phyloP scores from a whole-genome alignment of 2,113 vertebrate genomes.

The Platysteira castanea region DNA sequence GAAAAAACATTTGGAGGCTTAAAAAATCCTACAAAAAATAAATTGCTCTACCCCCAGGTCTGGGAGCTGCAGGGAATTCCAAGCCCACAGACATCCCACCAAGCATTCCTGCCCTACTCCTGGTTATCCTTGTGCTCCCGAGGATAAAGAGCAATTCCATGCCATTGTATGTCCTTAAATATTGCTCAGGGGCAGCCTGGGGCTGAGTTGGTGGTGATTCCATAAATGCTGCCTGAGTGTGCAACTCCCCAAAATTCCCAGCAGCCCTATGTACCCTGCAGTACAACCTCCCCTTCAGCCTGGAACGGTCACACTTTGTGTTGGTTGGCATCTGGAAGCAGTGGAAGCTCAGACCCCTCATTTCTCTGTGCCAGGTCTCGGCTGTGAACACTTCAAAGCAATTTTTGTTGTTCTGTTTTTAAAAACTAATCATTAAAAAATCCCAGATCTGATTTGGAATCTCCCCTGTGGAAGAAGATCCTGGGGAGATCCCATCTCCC shows the following conservation, averaged over 20 bases:
- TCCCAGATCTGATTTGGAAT: background rate
- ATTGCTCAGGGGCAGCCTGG: rapidly evolving
- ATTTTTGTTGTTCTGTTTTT: background rate
- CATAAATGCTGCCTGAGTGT: rapidly evolving
- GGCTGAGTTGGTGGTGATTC: background rate
- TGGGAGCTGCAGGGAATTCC: background rate
- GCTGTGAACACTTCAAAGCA: background rate
- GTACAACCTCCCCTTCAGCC: rapidly evolving
- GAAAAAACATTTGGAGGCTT: background rate
- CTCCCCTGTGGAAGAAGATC: background rate
- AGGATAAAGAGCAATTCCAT: rapidly evolving
- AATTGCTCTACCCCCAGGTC: rapidly evolving
- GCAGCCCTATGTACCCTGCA: background rate
- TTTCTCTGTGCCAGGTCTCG: background rate
- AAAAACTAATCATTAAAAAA: background rate
- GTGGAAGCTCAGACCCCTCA: background rate
- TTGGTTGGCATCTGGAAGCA: background rate
- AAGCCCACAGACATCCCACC: rapidly evolving
- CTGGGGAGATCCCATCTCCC: background rate
- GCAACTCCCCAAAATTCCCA: background rate
- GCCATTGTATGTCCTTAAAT: rapidly evolving
- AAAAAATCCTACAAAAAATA: no score
- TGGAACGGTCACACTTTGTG: rapidly evolving
- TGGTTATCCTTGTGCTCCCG: background rate
- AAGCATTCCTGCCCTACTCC: rapidly evolving